These are phyloP conservation scores for Ormyrus labotus DNA, from an alignment of 2,888 invertebrate genomes.

Conservation along the genomic window DNA sequence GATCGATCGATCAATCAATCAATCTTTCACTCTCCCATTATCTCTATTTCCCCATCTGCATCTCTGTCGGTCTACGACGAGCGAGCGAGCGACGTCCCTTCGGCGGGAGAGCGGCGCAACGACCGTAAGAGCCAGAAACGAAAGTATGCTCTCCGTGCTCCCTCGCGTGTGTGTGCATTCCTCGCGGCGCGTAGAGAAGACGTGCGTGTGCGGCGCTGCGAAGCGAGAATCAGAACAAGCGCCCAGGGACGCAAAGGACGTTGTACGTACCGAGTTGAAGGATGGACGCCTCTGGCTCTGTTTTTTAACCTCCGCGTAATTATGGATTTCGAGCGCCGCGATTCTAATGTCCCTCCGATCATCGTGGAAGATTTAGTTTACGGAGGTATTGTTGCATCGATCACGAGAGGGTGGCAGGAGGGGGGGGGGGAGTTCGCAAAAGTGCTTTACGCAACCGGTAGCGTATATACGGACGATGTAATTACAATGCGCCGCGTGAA, in stretches of 20 bases:
- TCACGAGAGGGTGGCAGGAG: no score
- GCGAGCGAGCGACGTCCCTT: background rate
- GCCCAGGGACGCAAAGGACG: slow-evolving; percentile 18
- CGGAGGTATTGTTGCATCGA: background rate
- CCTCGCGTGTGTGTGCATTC: background rate
- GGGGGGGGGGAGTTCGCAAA: no score
- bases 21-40: slow-evolving; percentile 50
- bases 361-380: background rate
- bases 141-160: slow-evolving; percentile 4
- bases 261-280: background rate
- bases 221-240: slow-evolving; percentile 3
- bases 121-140: slow-evolving; percentile 27
- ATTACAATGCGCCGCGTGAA: background rate
- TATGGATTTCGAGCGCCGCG: background rate
- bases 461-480: background rate
- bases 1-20: slow-evolving; percentile 42
- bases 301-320: background rate
- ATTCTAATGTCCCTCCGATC: background rate
- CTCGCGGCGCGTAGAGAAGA: background rate
- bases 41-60: slow-evolving; percentile 30
- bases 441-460: background rate
- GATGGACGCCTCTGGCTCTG: background rate
- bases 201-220: background rate
- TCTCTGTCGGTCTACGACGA: background rate
- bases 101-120: background rate